Evolutionary conservation across 2,113 vertebrate genomes (phyloP), one percentile per base, ranked within the genome.

Genomic region (Mormyrus lacerda): DNA sequence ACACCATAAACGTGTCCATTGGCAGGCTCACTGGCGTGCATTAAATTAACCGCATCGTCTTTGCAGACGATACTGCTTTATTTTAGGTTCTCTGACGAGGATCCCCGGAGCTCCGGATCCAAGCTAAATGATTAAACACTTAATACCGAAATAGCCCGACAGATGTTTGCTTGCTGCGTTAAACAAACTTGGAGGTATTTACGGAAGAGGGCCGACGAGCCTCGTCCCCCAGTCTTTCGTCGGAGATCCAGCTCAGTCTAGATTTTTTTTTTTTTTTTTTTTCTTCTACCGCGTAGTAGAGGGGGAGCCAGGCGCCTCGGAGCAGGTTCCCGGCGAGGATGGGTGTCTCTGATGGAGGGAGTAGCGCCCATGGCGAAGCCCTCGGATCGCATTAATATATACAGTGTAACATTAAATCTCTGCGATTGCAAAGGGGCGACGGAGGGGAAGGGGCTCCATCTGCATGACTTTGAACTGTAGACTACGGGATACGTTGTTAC

Each of bases 161-260:
- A 44, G 21, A 50, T 47, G 50, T 55, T 51, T 39, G 47, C 47
- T 27, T 50, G 44, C n/a, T 31, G 85, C 50, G 24, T 44, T 84
- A 47, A 45, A 31, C 47, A 51, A 51, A 51, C 85, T 86, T 86
- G n/a, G 47, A 27, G 21, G 47, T 27, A 50, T 85, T 47, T 50
- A 50, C 44, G 84, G 84, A 85, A 85, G 84, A 47, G 44, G 47
- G 44, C 42, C 84, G 76, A 39, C 13, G 35, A 42, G 42, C 79
- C 39, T 11, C 39, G 42, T 86, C 48, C n/a, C 27, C 31, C 85
- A 0, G 35, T 88, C n/a, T 44, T 42, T 61, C 61, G 8, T 9
- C 42, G n/a, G 87, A 24, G 15, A 65, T 88, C 87, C 55, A 88
- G 87, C 65, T 88, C 61, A 51, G 35, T 55, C 87, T 88, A 42